Percentiles rank a stretch among this genome's conserved stretches.
Conservation (phyloP, 2,797 vertebrate genomes). For the Neosilurus hyrtlii region DNA sequence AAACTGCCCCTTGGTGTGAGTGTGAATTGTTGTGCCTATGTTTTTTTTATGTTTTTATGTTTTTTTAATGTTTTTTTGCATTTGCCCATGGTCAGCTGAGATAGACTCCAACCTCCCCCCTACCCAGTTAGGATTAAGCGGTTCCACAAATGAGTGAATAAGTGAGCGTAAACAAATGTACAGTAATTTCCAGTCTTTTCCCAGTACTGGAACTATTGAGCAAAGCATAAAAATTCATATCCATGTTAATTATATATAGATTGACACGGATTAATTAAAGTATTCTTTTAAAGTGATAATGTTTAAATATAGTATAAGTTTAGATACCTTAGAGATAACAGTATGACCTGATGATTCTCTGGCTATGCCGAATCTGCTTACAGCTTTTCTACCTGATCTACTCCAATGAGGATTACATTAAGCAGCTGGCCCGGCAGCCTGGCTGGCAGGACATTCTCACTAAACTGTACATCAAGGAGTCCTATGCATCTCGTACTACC, state of each 20-base stretch:
- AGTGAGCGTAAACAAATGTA: no score
- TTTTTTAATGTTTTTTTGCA: no score
- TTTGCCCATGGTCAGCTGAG: no score
- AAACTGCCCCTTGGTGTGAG: no score
- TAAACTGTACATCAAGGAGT: slow-evolving; percentile 92
- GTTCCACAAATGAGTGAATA: no score
- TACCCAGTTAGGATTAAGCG: no score
- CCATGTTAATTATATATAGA: not conserved
- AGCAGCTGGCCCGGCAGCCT: slow-evolving; percentile 80
- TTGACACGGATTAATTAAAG: no score
- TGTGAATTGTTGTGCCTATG: no score
- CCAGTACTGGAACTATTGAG: not conserved
- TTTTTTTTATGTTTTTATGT: no score
- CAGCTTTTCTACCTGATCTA: slow-evolving; percentile 95
- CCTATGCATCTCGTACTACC: slow-evolving; percentile 70
- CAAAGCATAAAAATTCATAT: not conserved
- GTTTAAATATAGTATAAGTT: not conserved
- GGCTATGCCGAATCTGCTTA: not conserved
- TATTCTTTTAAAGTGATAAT: not conserved
- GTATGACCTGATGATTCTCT: not conserved
- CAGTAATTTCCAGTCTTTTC: not conserved
- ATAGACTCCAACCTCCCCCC: no score
- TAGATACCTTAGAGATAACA: not conserved
- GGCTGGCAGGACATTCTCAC: slow-evolving; percentile 95
- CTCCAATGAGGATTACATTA: slow-evolving; percentile 82